Evolutionary conservation across 2,797 vertebrate species (phyloP), one percentile per base, ranked within the genome.

Genomic region (Acipenser oxyrinchus): DNA sequence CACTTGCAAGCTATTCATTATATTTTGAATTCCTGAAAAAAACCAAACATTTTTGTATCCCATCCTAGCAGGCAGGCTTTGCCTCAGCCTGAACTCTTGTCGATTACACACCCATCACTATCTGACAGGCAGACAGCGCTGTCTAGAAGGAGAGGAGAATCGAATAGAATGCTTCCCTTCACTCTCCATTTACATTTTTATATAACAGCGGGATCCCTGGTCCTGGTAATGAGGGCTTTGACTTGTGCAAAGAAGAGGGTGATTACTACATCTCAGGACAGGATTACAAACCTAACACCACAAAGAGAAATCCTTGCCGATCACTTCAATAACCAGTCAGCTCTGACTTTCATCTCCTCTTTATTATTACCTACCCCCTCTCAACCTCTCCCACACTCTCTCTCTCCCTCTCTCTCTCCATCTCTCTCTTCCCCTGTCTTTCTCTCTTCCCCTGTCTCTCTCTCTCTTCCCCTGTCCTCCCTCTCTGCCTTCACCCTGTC

Each of bases 171-270:
- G 74, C 67, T 79, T 77, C 69, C 70, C 70, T 69, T 7, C 51
- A 68, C 72, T 77, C 75, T 79, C 77, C 74, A 78, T 84, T 82
- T 84, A 77, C 78, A 81, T 83, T 85, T 86, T 79, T 79, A 83
- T 78, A 80, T 77, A 69, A 74, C 80, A 75, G 78, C 68, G 66
- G 74, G 78, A 79, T 80, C 78, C 83, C 72, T 81, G 78, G 74
- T 70, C 77, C 68, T 48, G 76, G 75, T 86, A 85, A 85, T 83
- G 75, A 82, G 70, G 79, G 72, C 79, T 81, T 83, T 76, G 77
- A 74, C 76, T 65, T 63, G 65, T 60, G 79, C 71, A 81, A 84
- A 78, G 80, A 81, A 81, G 75, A 73, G 62, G 71, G 65, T 81
- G 81, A 86, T 86, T 83, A 86, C 68, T 76, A 77, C 76, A 81